phyloP scores from a whole-genome alignment of 2,888 invertebrate species.

The Napeogenes inachia region DNA sequence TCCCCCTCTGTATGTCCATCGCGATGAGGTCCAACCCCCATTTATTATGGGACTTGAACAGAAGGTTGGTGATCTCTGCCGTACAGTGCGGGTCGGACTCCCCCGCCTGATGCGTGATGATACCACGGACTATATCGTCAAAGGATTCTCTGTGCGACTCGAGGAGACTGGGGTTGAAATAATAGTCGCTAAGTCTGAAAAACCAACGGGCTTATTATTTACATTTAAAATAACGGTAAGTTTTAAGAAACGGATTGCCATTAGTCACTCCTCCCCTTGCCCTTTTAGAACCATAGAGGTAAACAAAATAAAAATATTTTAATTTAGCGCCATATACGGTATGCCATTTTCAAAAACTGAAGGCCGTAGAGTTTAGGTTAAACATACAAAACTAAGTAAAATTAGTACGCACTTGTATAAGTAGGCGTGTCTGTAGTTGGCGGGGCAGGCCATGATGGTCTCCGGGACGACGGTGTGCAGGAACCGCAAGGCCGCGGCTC shows the following conservation, averaged over 20 bases:
- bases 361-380: background rate
- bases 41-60: conserved; percentile 49
- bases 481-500: conserved; percentile 83
- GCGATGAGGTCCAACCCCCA: conserved; percentile 80
- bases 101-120: conserved; percentile 74
- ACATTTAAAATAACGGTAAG: too few species aligned
- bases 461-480: conserved; percentile 81
- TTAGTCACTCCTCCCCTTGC: too few species aligned
- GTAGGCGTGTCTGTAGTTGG: conserved; percentile 50
- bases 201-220: background rate
- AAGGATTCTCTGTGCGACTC: conserved; percentile 67
- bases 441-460: conserved; percentile 57
- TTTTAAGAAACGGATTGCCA: too few species aligned
- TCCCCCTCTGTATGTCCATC: conserved; percentile 80
- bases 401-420: conserved; percentile 51
- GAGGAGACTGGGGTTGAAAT: conserved; percentile 74
- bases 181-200: conserved; percentile 75
- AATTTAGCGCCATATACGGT: too few species aligned
- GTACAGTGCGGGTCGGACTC: conserved; percentile 77
- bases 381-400: conserved; percentile 1
- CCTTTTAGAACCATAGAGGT: too few species aligned
- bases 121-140: conserved; percentile 75
- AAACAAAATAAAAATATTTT: too few species aligned
- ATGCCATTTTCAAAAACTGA: too few species aligned
- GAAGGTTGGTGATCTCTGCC: conserved; percentile 66